These are phyloP conservation scores for Onychorhynchus coronatus DNA, from an alignment of 2,113 vertebrate genomes.

Conservation along the genomic window DNA sequence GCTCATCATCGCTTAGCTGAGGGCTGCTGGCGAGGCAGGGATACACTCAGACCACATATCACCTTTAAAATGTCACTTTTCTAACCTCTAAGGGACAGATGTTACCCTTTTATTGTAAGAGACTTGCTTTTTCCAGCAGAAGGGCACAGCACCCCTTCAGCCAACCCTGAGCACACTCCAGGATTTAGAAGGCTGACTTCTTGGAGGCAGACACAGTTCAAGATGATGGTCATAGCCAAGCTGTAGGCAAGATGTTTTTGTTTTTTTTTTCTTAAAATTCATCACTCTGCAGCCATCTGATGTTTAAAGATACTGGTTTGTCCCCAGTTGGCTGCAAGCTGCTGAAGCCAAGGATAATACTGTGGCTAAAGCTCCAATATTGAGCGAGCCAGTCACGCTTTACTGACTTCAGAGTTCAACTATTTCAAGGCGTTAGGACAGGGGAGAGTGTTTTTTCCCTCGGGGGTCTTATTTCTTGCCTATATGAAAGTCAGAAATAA, in stretches of 20 bases:
- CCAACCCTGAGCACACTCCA: neutral
- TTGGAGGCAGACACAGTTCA: neutral
- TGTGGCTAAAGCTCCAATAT: slow-evolving; percentile 18
- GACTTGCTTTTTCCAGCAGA: neutral
- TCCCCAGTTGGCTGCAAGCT: neutral
- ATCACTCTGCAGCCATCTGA: neutral
- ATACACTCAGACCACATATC: neutral
- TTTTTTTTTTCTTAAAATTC: neutral
- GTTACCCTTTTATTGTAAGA: neutral
- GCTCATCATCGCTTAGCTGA: neutral
- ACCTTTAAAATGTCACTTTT: neutral
- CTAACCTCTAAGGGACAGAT: neutral
- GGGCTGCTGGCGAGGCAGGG: neutral
- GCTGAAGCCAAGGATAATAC: slow-evolving; percentile 48
- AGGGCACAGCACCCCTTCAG: neutral
- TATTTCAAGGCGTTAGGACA: slow-evolving; percentile 8
- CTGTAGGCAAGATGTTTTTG: neutral
- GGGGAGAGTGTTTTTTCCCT: neutral
- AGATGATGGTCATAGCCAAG: neutral
- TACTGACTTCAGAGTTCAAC: slow-evolving; percentile 54
- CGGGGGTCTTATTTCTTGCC: slow-evolving; percentile 24
- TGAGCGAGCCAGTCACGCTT: slow-evolving; percentile 6
- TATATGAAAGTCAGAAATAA: slow-evolving; percentile 28
- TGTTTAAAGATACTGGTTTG: slow-evolving; percentile 6
- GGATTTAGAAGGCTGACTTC: neutral